These are phyloP conservation scores for Lathronympha strigana DNA, from an alignment of 2,888 invertebrate species.

Conservation along the genomic window DNA sequence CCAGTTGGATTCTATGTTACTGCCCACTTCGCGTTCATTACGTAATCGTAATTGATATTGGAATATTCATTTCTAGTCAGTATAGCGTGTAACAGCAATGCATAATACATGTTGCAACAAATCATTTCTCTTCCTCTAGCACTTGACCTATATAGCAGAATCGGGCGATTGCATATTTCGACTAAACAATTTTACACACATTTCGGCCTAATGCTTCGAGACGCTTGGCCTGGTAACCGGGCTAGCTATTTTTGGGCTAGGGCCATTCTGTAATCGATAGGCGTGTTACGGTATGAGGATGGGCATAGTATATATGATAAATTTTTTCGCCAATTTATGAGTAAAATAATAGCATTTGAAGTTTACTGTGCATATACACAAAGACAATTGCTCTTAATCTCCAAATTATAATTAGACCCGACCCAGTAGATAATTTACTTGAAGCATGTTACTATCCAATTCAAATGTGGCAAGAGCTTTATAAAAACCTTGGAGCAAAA, in stretches of 20 bases:
- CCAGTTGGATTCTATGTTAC: slow-evolving; percentile 9
- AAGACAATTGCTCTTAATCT: neutral
- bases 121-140: slow-evolving; percentile 24
- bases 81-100: slow-evolving; percentile 20
- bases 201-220: slow-evolving; percentile 29
- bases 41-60: slow-evolving; percentile 29
- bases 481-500: no score
- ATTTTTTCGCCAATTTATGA: neutral
- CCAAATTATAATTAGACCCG: no score
- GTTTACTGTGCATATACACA: neutral
- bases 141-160: slow-evolving; percentile 35
- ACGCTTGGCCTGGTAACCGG: slow-evolving; percentile 52
- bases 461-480: no score
- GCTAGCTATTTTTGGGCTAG: slow-evolving; percentile 53
- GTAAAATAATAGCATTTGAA: neutral
- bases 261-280: slow-evolving; percentile 33
- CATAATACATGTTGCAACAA: slow-evolving; percentile 25
- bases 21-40: slow-evolving; percentile 8
- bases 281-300: slow-evolving; percentile 4
- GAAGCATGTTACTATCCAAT: no score
- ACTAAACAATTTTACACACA: slow-evolving; percentile 32
- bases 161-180: slow-evolving; percentile 28
- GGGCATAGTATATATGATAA: neutral
- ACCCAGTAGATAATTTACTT: no score
- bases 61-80: slow-evolving; percentile 27